Evolutionary conservation across 1,140 invertebrate species (phyloP).

Genomic region (Probaryconus sp.): DNA sequence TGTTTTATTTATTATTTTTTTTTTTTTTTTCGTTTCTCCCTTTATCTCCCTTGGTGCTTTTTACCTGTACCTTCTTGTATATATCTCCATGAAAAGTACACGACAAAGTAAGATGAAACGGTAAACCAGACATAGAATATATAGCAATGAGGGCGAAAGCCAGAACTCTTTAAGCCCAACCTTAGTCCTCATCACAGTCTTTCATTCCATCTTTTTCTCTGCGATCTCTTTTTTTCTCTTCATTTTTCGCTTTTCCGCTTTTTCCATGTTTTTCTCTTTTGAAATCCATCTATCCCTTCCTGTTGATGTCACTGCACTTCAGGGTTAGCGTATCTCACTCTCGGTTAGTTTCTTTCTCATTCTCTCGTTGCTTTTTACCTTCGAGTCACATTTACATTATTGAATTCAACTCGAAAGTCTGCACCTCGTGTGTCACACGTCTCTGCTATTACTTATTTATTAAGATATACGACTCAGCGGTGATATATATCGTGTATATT

Average conservation of each 20-base stretch:
- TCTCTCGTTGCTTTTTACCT: no score
- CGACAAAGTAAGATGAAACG: slow-evolving; percentile 48
- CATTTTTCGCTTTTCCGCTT: slow-evolving; percentile 5
- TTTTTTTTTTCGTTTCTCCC: no score
- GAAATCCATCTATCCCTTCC: slow-evolving; percentile 6
- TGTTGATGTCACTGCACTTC: slow-evolving; percentile 27
- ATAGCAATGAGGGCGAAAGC: slow-evolving; percentile 39
- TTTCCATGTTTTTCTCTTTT: slow-evolving; percentile 13
- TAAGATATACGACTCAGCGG: no score
- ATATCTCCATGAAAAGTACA: not conserved
- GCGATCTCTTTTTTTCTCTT: slow-evolving; percentile 3
- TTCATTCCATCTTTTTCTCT: no score
- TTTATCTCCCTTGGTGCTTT: no score
- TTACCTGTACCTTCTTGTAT: not conserved
- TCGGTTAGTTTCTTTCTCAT: slow-evolving; percentile 43
- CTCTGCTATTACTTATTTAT: no score
- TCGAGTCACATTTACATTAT: slow-evolving; percentile 60
- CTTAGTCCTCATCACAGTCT: slow-evolving; percentile 31
- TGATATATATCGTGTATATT: no score
- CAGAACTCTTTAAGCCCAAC: slow-evolving; percentile 64
- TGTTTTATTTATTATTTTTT: no score
- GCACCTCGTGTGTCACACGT: no score
- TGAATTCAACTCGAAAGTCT: no score
- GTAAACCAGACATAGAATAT: slow-evolving; percentile 59
- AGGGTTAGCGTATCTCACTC: not conserved